These are phyloP conservation scores for Porites rus DNA, from an alignment of 92 coral and sea anemone species.

Conservation along the genomic window DNA sequence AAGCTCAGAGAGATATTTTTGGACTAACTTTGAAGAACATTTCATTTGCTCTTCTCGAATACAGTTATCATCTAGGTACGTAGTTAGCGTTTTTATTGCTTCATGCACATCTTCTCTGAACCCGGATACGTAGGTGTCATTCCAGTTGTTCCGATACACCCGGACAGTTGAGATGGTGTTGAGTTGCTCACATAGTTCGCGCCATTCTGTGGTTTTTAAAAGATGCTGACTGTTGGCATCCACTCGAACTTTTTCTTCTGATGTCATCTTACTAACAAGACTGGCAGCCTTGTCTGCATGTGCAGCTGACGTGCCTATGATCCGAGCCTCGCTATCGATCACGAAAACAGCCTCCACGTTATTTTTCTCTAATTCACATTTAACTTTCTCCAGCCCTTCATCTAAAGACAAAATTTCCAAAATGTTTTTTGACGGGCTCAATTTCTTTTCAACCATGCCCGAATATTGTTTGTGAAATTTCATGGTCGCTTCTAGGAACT, in stretches of 20 bases:
- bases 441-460: constrained; percentile 52
- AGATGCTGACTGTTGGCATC: constrained; percentile 47
- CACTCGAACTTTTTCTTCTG: constrained; percentile 63
- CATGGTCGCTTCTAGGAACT: constrained; percentile 59
- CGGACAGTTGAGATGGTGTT: constrained; percentile 18
- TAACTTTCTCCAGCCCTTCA: constrained; percentile 52
- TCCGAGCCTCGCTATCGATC: constrained; percentile 39
- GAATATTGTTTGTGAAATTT: constrained; percentile 36
- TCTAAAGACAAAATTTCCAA: constrained; percentile 64
- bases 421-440: constrained; percentile 27
- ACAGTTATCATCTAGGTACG: constrained; percentile 64
- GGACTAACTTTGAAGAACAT: constrained; percentile 37
- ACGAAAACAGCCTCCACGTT: constrained; percentile 69
- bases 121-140: constrained; percentile 71
- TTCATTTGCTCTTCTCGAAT: constrained; percentile 37
- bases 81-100: constrained; percentile 46
- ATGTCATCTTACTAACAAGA: constrained; percentile 32
- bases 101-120: constrained; percentile 58
- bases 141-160: constrained; percentile 38
- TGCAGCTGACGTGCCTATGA: constrained; percentile 50
- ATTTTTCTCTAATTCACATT: constrained; percentile 33
- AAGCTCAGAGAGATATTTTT: constrained; percentile 59
- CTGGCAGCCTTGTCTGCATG: constrained; percentile 61
- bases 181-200: constrained; percentile 36
- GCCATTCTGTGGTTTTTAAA: constrained; percentile 52